phyloP scores from a whole-genome alignment of 2,888 invertebrate species.

The Pinctada fucata region DNA sequence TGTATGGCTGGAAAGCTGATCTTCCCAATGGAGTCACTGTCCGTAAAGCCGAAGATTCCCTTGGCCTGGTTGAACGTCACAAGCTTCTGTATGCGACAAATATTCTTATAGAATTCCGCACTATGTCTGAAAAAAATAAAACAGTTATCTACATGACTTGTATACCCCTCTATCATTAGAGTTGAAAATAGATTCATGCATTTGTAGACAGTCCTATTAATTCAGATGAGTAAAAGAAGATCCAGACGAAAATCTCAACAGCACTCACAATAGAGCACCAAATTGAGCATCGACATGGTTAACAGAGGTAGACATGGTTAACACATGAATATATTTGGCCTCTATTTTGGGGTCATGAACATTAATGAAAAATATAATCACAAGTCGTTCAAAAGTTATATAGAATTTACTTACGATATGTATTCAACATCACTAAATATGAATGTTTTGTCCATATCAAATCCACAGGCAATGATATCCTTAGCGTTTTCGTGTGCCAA shows the following conservation, averaged over 20 bases:
- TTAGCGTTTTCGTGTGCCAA: slow-evolving; percentile 95
- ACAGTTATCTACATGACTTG: neutral
- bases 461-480: slow-evolving; percentile 98
- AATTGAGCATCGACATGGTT: no score
- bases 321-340: no score
- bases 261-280: no score
- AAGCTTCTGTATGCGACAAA: slow-evolving; percentile 93
- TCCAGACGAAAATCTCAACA: no score
- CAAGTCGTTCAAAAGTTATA: no score
- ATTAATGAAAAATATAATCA: no score
- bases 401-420: slow-evolving; percentile 85
- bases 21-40: slow-evolving; percentile 97
- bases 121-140: slow-evolving; percentile 84
- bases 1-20: slow-evolving; percentile 97
- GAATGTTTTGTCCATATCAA: slow-evolving; percentile 95
- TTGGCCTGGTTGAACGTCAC: slow-evolving; percentile 99
- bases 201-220: no score
- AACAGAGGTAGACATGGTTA: no score
- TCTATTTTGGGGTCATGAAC: no score
- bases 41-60: slow-evolving; percentile 98
- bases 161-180: no score
- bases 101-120: slow-evolving; percentile 94
- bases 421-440: slow-evolving; percentile 96
- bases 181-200: no score
- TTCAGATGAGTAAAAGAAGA: no score